Percentiles rank a stretch among this genome's conserved stretches.
phyloP scores from a whole-genome alignment of 1,140 invertebrate genomes.

The Idris sp. region DNA sequence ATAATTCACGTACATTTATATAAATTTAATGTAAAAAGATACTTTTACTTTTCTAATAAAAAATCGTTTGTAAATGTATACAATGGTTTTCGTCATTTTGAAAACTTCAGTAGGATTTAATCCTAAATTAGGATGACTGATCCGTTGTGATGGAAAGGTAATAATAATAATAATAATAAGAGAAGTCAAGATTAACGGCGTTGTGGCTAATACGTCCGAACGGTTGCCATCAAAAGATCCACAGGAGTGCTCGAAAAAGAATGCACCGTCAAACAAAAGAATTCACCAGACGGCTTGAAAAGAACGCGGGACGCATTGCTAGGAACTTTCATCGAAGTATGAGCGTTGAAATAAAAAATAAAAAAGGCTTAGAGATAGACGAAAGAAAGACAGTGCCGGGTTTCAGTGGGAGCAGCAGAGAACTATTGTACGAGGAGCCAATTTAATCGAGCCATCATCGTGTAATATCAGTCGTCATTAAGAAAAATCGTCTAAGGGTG shows the following conservation, averaged over 20 bases:
- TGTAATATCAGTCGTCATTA: slow-evolving; percentile 62
- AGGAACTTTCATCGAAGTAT: slow-evolving; percentile 59
- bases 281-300: slow-evolving; percentile 53
- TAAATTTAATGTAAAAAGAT: too few species aligned
- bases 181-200: slow-evolving; percentile 51
- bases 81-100: slow-evolving; percentile 3
- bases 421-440: slow-evolving; percentile 47
- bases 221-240: slow-evolving; percentile 54
- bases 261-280: slow-evolving; percentile 59
- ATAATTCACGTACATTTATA: too few species aligned
- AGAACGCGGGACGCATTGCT: slow-evolving; percentile 55
- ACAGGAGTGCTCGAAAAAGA: slow-evolving; percentile 44
- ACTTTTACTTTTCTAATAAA: too few species aligned
- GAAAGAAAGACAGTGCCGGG: slow-evolving; percentile 43
- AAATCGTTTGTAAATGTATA: too few species aligned
- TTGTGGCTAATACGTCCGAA: slow-evolving; percentile 58
- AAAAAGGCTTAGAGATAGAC: slow-evolving; percentile 38
- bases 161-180: slow-evolving; percentile 53
- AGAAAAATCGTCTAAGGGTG: slow-evolving; percentile 53
- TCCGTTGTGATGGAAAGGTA: slow-evolving; percentile 34
- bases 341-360: slow-evolving; percentile 51
- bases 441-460: slow-evolving; percentile 59
- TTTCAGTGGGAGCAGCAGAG: slow-evolving; percentile 40
- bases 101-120: slow-evolving; percentile 22
- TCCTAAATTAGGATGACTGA: slow-evolving; percentile 24